phyloP scores from a whole-genome alignment of 1,140 invertebrate species.

The Leucophenga varia region DNA sequence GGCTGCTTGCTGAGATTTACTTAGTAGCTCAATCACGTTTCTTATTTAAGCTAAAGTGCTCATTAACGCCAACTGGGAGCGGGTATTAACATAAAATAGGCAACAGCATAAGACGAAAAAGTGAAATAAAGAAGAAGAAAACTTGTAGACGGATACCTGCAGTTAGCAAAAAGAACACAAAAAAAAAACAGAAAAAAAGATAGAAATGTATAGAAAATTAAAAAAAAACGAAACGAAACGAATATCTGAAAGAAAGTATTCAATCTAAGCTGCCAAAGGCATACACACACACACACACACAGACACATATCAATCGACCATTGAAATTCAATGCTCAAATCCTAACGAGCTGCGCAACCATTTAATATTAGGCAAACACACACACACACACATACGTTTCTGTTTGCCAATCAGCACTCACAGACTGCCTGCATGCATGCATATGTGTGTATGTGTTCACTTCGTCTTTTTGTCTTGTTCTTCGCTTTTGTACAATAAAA shows the following conservation, averaged over 20 bases:
- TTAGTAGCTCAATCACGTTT: slow-evolving; percentile 54
- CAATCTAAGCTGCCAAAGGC: slow-evolving; percentile 13
- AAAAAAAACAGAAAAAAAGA: no score
- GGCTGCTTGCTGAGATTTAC: slow-evolving; percentile 46
- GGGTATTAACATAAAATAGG: slow-evolving; percentile 51
- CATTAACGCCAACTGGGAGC: slow-evolving; percentile 51
- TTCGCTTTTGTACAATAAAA: no score
- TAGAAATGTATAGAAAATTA: no score
- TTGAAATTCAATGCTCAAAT: slow-evolving; percentile 53
- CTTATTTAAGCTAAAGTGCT: slow-evolving; percentile 54
- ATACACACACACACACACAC: slow-evolving; percentile 15
- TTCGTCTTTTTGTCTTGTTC: no score
- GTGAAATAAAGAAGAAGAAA: no score
- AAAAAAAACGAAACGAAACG: no score
- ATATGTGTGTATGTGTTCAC: background rate
- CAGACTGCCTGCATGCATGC: slow-evolving; percentile 32
- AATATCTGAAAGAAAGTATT: no score
- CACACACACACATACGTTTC: no score
- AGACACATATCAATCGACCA: slow-evolving; percentile 39
- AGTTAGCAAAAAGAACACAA: no score
- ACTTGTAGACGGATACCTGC: no score
- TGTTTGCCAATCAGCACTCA: slow-evolving; percentile 35
- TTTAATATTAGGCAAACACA: no score
- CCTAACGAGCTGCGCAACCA: slow-evolving; percentile 22
- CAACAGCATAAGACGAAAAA: no score